Evolutionary conservation across 2,113 vertebrate species (phyloP).

Genomic region (Sigmodon hispidus): DNA sequence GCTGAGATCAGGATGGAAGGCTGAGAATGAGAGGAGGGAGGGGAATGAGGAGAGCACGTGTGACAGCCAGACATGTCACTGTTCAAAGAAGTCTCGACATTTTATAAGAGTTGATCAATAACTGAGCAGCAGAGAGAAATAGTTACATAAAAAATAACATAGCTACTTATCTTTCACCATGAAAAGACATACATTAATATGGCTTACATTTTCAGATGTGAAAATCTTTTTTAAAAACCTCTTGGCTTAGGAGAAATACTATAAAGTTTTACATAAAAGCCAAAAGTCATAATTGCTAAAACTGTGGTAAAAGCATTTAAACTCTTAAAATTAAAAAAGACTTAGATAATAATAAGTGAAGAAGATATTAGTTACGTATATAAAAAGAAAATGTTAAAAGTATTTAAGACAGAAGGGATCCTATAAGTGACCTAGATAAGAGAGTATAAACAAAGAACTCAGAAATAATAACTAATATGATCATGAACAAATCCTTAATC

Average conservation of each 20-base stretch:
- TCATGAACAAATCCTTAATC: background rate
- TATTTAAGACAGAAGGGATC: background rate
- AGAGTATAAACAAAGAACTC: background rate
- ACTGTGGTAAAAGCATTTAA: background rate
- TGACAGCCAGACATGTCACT: background rate
- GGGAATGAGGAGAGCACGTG: background rate
- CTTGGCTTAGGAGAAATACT: background rate
- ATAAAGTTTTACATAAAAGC: background rate
- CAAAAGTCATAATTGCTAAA: background rate
- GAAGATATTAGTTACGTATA: background rate
- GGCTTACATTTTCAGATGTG: background rate
- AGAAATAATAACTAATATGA: background rate
- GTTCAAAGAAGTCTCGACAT: background rate
- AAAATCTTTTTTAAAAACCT: background rate
- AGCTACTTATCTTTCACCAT: background rate
- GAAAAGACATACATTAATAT: conserved; percentile 1
- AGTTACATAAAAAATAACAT: background rate
- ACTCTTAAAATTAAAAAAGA: background rate
- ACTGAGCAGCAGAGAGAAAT: background rate
- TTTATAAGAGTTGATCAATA: background rate
- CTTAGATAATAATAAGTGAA: background rate
- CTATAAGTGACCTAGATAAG: background rate
- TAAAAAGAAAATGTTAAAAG: background rate
- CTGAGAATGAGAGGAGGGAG: background rate
- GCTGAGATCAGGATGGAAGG: background rate